These are phyloP conservation scores for Apotomis turbidana DNA, from an alignment of 2,888 invertebrate species.

Conservation along the genomic window DNA sequence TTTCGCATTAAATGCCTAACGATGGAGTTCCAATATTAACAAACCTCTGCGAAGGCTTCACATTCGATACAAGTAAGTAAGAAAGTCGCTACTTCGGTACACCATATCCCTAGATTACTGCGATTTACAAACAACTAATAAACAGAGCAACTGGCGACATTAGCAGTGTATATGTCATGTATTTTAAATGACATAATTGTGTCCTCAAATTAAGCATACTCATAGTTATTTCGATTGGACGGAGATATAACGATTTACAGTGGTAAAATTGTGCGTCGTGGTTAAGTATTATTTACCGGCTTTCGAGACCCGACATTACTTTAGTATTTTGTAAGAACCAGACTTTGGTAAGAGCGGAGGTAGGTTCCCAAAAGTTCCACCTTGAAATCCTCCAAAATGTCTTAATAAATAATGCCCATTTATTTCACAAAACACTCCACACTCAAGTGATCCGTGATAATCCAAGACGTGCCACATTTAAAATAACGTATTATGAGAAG, in stretches of 20 bases:
- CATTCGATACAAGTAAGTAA: constrained; percentile 2
- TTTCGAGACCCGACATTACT: constrained; percentile 42
- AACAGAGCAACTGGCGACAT: constrained; percentile 23
- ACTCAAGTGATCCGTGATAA: constrained; percentile 52
- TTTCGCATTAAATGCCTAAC: constrained; percentile 45
- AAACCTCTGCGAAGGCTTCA: not conserved
- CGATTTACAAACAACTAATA: constrained; percentile 8
- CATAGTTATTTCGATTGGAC: constrained; percentile 66
- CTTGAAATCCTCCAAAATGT: constrained; percentile 53
- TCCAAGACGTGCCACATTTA: constrained; percentile 50
- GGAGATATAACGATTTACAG: constrained; percentile 70
- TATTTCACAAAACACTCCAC: constrained; percentile 60
- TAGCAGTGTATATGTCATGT: constrained; percentile 21
- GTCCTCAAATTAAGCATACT: constrained; percentile 56
- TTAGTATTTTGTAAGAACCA: constrained; percentile 24
- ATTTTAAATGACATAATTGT: constrained; percentile 32
- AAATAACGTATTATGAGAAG: constrained; percentile 46
- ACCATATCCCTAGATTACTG: constrained; percentile 7
- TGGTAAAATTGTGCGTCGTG: constrained; percentile 75
- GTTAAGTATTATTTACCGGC: constrained; percentile 45
- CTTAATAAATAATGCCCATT: constrained; percentile 69
- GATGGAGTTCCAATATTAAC: constrained; percentile 12
- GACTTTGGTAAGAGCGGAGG: constrained; percentile 35
- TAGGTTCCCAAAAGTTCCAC: constrained; percentile 35
- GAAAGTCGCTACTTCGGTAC: constrained; percentile 1